Percentiles rank a stretch among this genome's conserved stretches.
Conservation (phyloP, 2,888 invertebrate species). For the Clusia tigrina region DNA sequence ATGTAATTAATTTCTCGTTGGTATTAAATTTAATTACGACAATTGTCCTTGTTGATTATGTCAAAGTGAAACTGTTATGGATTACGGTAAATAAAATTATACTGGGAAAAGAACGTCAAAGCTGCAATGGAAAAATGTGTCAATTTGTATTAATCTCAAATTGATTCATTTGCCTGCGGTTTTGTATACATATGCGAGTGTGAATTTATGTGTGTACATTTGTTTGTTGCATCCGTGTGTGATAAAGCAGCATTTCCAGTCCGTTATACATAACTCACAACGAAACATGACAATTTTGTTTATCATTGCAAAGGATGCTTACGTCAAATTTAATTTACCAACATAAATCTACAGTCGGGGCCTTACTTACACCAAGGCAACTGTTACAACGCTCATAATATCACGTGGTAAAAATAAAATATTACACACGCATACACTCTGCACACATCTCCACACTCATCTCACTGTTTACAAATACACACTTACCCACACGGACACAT, state of each 20-base stretch:
- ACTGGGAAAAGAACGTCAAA: background rate
- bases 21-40: too few relatives aligned
- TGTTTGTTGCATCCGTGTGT: too few relatives aligned
- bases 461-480: too few relatives aligned
- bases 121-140: conserved; percentile 15
- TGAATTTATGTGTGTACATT: too few relatives aligned
- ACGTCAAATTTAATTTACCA: conserved; percentile 37
- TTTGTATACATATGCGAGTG: too few relatives aligned
- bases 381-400: background rate
- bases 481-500: background rate
- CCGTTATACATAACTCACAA: background rate
- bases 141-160: conserved; percentile 15
- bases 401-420: background rate
- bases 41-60: too few relatives aligned
- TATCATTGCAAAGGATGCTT: conserved; percentile 21
- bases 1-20: too few relatives aligned
- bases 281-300: conserved; percentile 14
- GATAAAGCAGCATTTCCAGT: background rate
- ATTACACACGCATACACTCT: background rate
- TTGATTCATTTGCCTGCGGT: conserved; percentile 6
- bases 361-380: background rate
- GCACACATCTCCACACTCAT: background rate
- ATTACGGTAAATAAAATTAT: background rate
- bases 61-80: too few relatives aligned
- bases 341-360: conserved; percentile 29